These are phyloP conservation scores for Pantherophis guttatus DNA, from an alignment of 2,113 vertebrate genomes.

Conservation along the genomic window DNA sequence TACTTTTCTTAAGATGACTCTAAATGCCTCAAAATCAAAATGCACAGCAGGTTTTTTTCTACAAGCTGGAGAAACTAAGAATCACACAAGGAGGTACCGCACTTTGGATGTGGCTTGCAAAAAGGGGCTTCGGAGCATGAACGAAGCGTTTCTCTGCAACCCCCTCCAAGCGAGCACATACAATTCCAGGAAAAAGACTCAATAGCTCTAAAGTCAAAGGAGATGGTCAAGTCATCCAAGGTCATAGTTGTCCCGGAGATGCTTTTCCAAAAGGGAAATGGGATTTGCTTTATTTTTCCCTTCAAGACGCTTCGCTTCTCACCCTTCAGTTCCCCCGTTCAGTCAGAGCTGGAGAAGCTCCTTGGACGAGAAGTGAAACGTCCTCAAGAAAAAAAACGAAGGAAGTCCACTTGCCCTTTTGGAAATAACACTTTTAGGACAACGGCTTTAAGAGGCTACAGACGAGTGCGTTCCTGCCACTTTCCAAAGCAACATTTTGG, in stretches of 20 bases:
- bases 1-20: slow-evolving; percentile 3
- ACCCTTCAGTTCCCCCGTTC: no score
- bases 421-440: no score
- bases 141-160: neutral
- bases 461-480: neutral
- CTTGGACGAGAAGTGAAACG: no score
- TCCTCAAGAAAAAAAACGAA: no score
- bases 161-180: neutral
- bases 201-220: no score
- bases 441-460: neutral
- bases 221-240: no score
- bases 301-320: no score
- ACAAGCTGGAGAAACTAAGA: neutral
- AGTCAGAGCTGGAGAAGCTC: no score
- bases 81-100: neutral
- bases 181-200: neutral
- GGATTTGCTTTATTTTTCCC: no score
- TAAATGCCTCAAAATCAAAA: neutral
- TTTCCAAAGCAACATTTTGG: neutral
- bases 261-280: no score
- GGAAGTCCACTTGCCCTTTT: no score
- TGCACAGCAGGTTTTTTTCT: neutral
- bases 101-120: neutral
- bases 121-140: neutral
- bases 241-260: no score